Percentiles rank a stretch among this genome's conserved stretches.
phyloP scores from a whole-genome alignment of 1,140 invertebrate genomes.

The silkworm (Bombyx mori) region ASM3026992v2 NC_085123.1:8153501-8154000 shows the following conservation, averaged over 20 bases:
- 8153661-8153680: slow-evolving; percentile 56
- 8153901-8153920: slow-evolving; percentile 40
- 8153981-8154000: slow-evolving; percentile 10
- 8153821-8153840: slow-evolving; percentile 61
- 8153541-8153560: slow-evolving; percentile 56
- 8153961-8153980: slow-evolving; percentile 19
- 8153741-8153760: slow-evolving; percentile 65
- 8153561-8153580: slow-evolving; percentile 66
- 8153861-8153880: slow-evolving; percentile 18
- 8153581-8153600: slow-evolving; percentile 53
- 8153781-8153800: slow-evolving; percentile 38
- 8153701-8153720: slow-evolving; percentile 59
- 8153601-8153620: slow-evolving; percentile 59
- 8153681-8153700: slow-evolving; percentile 42
- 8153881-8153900: slow-evolving; percentile 29
- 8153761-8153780: slow-evolving; percentile 43
- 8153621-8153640: slow-evolving; percentile 47
- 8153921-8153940: slow-evolving; percentile 57
- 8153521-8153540: slow-evolving; percentile 55
- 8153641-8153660: slow-evolving; percentile 63
- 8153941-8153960: slow-evolving; percentile 69
- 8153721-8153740: slow-evolving; percentile 54
- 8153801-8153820: slow-evolving; percentile 40
- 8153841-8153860: slow-evolving; percentile 59
- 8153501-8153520: slow-evolving; percentile 61